Evolutionary conservation across 2,888 invertebrate genomes (phyloP).

Genomic region (Ichneumon xanthorius): DNA sequence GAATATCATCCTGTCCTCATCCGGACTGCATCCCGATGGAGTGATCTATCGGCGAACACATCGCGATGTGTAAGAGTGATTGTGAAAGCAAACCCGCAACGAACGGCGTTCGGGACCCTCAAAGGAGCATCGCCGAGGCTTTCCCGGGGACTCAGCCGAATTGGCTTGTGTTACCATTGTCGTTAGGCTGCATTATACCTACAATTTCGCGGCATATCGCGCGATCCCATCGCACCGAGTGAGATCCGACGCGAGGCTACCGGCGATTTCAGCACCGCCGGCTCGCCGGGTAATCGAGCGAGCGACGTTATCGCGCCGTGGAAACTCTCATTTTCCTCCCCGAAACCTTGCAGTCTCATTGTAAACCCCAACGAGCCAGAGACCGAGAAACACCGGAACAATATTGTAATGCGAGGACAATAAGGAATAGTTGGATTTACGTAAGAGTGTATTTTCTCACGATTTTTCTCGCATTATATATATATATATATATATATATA

Average conservation of each 20-base stretch:
- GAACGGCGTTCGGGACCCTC: conserved; percentile 68
- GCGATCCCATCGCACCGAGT: conserved; percentile 76
- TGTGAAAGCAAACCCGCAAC: conserved; percentile 13
- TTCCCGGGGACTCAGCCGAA: conserved; percentile 62
- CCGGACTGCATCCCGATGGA: not conserved
- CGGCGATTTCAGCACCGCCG: conserved; percentile 48
- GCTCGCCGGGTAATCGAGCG: conserved; percentile 43
- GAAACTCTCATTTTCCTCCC: conserved; percentile 49
- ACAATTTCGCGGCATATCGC: conserved; percentile 82
- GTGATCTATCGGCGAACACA: not conserved
- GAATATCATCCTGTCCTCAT: not conserved
- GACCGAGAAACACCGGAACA: conserved; percentile 21
- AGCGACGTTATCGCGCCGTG: conserved; percentile 48
- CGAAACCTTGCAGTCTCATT: conserved; percentile 20
- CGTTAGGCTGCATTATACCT: conserved; percentile 81
- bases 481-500: conserved; percentile 53
- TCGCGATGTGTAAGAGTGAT: not conserved
- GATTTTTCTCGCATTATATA: conserved; percentile 70
- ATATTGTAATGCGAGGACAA: conserved; percentile 58
- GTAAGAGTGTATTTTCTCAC: conserved; percentile 66
- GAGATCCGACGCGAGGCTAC: conserved; percentile 15
- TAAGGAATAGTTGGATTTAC: conserved; percentile 71
- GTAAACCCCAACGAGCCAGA: not conserved
- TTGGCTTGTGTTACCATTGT: conserved; percentile 82
- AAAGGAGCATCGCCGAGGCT: conserved; percentile 79